phyloP scores from a whole-genome alignment of 2,797 vertebrate genomes.

The Coluber constrictor region DNA sequence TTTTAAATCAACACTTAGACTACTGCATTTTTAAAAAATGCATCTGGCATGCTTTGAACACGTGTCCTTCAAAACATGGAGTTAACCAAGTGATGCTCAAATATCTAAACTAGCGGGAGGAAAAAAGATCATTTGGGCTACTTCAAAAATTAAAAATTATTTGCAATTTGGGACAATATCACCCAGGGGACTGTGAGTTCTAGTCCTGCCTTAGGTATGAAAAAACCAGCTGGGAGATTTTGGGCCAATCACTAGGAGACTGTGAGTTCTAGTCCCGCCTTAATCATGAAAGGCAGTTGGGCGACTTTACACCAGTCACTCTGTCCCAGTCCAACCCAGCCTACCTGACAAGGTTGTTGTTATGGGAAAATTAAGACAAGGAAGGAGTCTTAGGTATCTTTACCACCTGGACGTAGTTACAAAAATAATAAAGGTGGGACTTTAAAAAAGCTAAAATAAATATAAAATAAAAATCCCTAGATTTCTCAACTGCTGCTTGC shows the following conservation, averaged over 20 bases:
- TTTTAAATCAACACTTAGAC: background rate
- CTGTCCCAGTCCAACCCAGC: background rate
- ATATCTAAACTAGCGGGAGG: background rate
- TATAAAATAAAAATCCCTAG: too few relatives aligned
- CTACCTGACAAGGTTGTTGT: background rate
- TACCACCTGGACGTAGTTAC: background rate
- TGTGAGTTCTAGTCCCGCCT: background rate
- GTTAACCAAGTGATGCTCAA: background rate
- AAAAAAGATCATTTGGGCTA: background rate
- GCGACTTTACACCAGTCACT: background rate
- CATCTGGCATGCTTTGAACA: background rate
- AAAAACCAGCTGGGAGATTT: background rate
- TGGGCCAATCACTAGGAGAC: background rate
- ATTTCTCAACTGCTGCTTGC: too few relatives aligned
- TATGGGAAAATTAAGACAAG: background rate
- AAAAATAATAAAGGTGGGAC: background rate
- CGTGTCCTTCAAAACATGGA: background rate
- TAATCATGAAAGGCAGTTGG: background rate
- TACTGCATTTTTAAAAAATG: background rate
- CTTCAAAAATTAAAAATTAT: background rate
- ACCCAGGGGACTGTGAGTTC: too few relatives aligned
- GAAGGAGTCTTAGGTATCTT: background rate
- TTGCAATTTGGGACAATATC: background rate
- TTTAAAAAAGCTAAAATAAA: too few relatives aligned
- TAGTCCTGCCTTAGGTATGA: too few relatives aligned